Conservation (phyloP, 2,113 vertebrate species). For the Capricornis sumatraensis region DNA sequence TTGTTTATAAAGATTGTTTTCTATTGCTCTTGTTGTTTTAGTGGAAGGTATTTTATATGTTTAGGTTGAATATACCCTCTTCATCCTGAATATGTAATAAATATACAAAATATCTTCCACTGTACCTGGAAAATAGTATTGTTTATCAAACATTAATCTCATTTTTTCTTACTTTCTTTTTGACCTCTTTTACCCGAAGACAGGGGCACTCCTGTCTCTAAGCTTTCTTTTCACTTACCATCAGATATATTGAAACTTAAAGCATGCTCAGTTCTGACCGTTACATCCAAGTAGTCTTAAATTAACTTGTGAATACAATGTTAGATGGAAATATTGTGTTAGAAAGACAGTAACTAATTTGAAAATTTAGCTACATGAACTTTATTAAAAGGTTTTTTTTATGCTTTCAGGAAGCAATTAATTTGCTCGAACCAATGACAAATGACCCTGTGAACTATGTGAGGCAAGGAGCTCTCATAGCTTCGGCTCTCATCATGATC, state of each 20-base stretch:
- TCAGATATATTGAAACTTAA: neutral
- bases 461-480: constrained; percentile 95
- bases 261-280: neutral
- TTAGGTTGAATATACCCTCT: neutral
- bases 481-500: constrained; percentile 98
- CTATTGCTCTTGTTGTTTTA: neutral
- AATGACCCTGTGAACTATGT: constrained; percentile 99
- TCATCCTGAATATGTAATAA: neutral
- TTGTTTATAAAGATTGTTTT: constrained; percentile 27
- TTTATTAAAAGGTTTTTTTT: constrained; percentile 27
- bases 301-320: neutral
- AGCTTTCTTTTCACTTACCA: neutral
- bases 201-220: neutral
- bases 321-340: neutral
- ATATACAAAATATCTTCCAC: neutral
- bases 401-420: constrained; percentile 93
- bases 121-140: constrained; percentile 5
- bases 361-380: neutral
- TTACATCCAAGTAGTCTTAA: constrained; percentile 26
- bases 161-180: constrained; percentile 23
- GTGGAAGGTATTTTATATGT: neutral
- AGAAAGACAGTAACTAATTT: constrained; percentile 47
- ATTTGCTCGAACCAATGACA: constrained; percentile 98
- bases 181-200: neutral
- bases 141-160: constrained; percentile 5